phyloP scores from a whole-genome alignment of 2,888 invertebrate species.

The Dasypogon diadema region DNA sequence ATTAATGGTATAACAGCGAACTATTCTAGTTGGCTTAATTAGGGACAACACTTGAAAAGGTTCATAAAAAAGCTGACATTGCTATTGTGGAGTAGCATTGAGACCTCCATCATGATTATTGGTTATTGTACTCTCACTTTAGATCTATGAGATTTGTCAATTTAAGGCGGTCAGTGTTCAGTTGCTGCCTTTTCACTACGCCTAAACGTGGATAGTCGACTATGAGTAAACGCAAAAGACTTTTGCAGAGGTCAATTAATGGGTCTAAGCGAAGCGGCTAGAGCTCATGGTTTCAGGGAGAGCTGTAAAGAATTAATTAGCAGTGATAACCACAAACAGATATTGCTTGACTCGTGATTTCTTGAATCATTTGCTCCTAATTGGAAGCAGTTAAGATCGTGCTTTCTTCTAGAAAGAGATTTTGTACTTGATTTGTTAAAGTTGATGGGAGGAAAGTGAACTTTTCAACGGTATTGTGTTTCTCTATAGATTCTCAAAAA shows the following conservation, averaged over 20 bases:
- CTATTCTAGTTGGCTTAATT: constrained; percentile 43
- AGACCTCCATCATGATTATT: too few relatives aligned
- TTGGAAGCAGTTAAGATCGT: constrained; percentile 19
- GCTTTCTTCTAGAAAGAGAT: neutral
- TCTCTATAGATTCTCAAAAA: too few relatives aligned
- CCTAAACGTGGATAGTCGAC: constrained; percentile 1
- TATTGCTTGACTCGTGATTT: constrained; percentile 21
- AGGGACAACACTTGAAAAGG: constrained; percentile 22
- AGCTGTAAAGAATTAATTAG: constrained; percentile 34
- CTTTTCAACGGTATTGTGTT: too few relatives aligned
- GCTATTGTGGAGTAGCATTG: too few relatives aligned
- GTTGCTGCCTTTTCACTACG: neutral
- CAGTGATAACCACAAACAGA: constrained; percentile 24
- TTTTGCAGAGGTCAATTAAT: constrained; percentile 23
- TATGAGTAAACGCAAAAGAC: constrained; percentile 4
- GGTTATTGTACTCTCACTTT: neutral
- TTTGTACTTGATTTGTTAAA: too few relatives aligned
- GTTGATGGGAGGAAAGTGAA: too few relatives aligned
- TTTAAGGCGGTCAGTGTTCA: constrained; percentile 38
- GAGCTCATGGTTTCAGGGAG: neutral
- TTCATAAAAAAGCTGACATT: neutral
- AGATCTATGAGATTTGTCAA: constrained; percentile 35
- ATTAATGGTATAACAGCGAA: constrained; percentile 22
- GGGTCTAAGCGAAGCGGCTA: neutral
- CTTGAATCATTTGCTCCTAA: constrained; percentile 34